Evolutionary conservation across 1,140 invertebrate genomes (phyloP), one percentile per base, ranked within the genome.

Genomic region (Harpegnathos saltator): DNA sequence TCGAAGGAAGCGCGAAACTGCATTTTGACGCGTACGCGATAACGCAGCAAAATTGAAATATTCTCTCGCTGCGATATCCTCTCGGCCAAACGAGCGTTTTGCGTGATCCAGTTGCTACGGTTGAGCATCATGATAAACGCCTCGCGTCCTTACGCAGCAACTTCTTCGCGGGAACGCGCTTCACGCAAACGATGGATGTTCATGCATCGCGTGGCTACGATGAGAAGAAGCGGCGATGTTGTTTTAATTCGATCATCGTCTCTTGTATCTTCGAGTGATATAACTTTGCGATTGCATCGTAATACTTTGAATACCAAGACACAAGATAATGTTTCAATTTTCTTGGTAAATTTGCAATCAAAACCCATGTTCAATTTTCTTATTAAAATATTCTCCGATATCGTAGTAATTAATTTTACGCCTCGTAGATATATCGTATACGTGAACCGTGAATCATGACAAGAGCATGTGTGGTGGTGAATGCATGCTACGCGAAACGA

Each of bases 241-340:
- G 54, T 61, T 68, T 83, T 52, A 15, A 15, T 15, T 56, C 29
- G 38, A 38, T 62, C 65, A 38, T 69, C 61, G n/a, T 63, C 66
- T 61, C n/a, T n/a, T n/a, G n/a, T 61, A 7, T 22, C 48, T 5
- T 33, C n/a, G 33, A 71, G 24, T 33, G 11, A 26, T 54, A n/a
- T 5, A 54, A 56, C n/a, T 56, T 71, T 9, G 50, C 19, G 19
- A 29, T 56, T 12, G 15, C n/a, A 44, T 9, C 9, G 11, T 9
- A 11, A 44, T 44, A 33, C 29, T n/a, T n/a, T n/a, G n/a, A n/a
- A n/a, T n/a, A n/a, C n/a, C n/a, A n/a, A n/a, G n/a, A n/a, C n/a
- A n/a, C n/a, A n/a, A n/a, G n/a, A n/a, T n/a, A n/a, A n/a, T n/a
- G n/a, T n/a, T n/a, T n/a, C n/a, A n/a, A n/a, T n/a, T n/a, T n/a